Conservation (phyloP, 2,888 invertebrate genomes). For the Phorcus lineatus region DNA sequence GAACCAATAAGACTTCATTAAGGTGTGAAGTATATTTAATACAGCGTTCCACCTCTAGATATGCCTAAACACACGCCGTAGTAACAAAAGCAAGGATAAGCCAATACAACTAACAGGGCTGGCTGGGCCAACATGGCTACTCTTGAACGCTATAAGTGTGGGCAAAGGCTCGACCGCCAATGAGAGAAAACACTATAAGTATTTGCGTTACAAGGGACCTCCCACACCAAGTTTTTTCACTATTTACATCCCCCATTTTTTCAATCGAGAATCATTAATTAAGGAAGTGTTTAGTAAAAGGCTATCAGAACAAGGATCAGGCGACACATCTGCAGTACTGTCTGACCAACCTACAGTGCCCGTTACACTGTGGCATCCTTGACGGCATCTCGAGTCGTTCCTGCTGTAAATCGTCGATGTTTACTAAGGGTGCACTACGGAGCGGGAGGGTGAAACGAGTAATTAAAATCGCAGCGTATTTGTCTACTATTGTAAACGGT, state of each 20-base stretch:
- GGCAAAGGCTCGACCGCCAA: not conserved
- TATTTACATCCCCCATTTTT: not conserved
- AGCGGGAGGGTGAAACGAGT: not conserved
- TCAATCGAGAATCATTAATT: conserved; percentile 1
- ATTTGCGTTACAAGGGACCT: conserved; percentile 5
- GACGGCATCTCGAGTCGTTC: too few relatives aligned
- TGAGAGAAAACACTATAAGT: conserved; percentile 17
- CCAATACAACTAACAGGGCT: not conserved
- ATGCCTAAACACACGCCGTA: not conserved
- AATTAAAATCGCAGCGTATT: conserved; percentile 11
- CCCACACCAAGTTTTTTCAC: conserved; percentile 18
- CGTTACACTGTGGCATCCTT: too few relatives aligned
- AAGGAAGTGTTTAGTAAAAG: conserved; percentile 14
- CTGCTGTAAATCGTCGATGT: not conserved
- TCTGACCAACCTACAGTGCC: not conserved
- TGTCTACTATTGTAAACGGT: not conserved
- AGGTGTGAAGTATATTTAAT: not conserved
- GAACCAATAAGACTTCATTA: not conserved
- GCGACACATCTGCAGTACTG: not conserved
- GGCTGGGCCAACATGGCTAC: not conserved
- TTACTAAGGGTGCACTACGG: not conserved
- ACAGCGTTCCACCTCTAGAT: not conserved
- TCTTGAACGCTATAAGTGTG: not conserved
- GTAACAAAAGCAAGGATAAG: not conserved
- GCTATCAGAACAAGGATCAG: not conserved